Evolutionary conservation across 2,888 invertebrate genomes (phyloP), one percentile per base, ranked within the genome.

Genomic region (Parnassius orleans): DNA sequence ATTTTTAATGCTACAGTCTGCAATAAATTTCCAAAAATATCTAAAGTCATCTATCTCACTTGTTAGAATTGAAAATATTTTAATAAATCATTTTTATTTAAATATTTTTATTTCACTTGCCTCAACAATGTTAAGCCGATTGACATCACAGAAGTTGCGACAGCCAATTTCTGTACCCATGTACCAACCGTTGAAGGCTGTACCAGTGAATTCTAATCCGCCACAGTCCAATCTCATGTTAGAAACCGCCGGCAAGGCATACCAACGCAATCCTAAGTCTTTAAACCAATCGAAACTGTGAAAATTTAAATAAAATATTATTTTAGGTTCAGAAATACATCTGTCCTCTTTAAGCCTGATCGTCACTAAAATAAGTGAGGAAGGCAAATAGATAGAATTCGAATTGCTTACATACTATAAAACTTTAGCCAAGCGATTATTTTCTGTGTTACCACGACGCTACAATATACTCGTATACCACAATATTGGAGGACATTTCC

Each of bases 181-280:
- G 86, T 98, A 98, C 98, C 98, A 98, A 41, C 98, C 98, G 81
- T 98, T 98, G 90, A 99, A 98, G 10, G 98, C 97, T 7, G 95
- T 95, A 0, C 95, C 98, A 0, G 98, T 96, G 82, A 98, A 98
- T 83, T 98, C 96, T 47, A 98, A 86, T 0, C 98, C 98, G 1
- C 98, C 98, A 74, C 98, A 98, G 85, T 98, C 98, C 80, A 98
- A 95, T 73, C 96, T 93, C 98, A 98, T 98, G 69, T 93, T 94
- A 0, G 98, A 95, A 0, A 98, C 98, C 0, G 98, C 98, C 0
- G 98, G 98, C 46, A 92, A 86, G 0, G 95, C 95, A 83, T 97
- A 98, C 98, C 98, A 98, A 74, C 95, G 95, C n/a, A 98, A 83
- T 2, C 93, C 94, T 71, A 99, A 83, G 9, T 96, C 95, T 73